These are phyloP conservation scores for Hydraecia micacea DNA, from an alignment of 2,888 invertebrate genomes.

Conservation along the genomic window DNA sequence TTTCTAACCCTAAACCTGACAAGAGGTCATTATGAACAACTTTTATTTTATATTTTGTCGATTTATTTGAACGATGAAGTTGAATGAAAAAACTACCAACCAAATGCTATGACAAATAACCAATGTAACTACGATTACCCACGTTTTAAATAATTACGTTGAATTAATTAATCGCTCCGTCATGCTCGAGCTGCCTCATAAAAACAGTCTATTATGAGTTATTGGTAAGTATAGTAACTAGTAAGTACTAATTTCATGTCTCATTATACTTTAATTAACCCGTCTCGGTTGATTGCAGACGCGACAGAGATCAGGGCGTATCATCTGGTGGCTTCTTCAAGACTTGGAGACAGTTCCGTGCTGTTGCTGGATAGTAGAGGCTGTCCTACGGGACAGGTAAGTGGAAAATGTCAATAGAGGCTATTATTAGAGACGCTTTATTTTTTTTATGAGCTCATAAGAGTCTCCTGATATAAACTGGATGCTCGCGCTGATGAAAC, in stretches of 20 bases:
- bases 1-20: neutral
- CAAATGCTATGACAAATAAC: conserved; percentile 6
- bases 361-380: conserved; percentile 94
- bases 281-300: conserved; percentile 72
- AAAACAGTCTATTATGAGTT: conserved; percentile 21
- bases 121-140: conserved; percentile 5
- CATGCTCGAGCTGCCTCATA: conserved; percentile 13
- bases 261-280: conserved; percentile 41
- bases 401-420: neutral
- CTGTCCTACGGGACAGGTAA: conserved; percentile 93
- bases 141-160: conserved; percentile 23
- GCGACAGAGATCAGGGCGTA: conserved; percentile 92
- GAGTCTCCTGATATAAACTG: neutral
- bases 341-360: conserved; percentile 93
- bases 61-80: neutral
- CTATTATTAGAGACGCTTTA: neutral
- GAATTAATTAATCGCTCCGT: conserved; percentile 37
- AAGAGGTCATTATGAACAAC: neutral
- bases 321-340: conserved; percentile 95
- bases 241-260: conserved; percentile 44
- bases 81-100: neutral
- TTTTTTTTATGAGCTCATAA: neutral
- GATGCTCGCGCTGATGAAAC: neutral
- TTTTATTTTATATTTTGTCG: neutral
- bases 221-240: conserved; percentile 20